These are phyloP conservation scores for Tortrix viridana DNA, from an alignment of 2,888 invertebrate species.

Conservation along the genomic window DNA sequence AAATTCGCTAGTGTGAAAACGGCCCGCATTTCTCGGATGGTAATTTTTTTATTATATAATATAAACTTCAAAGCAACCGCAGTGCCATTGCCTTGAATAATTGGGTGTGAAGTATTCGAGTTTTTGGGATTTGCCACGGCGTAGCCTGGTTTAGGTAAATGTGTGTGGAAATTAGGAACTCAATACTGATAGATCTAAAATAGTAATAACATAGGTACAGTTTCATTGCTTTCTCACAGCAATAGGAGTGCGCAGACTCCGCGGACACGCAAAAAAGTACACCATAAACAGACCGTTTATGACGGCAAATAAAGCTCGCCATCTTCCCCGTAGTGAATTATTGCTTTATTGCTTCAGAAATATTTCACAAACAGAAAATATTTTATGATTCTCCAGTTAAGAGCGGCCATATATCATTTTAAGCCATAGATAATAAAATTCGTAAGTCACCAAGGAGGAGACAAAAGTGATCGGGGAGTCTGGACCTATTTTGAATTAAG, in stretches of 20 bases:
- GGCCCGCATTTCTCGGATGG: too few species aligned
- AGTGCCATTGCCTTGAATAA: too few species aligned
- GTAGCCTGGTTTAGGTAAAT: too few species aligned
- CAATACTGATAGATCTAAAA: too few species aligned
- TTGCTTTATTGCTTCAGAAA: conserved; percentile 85
- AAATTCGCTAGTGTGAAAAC: too few species aligned
- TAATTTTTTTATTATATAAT: too few species aligned
- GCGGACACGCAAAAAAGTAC: conserved; percentile 73
- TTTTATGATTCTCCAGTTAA: conserved; percentile 84
- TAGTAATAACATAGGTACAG: neutral
- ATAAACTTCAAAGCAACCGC: too few species aligned
- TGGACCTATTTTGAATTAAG: conserved; percentile 38
- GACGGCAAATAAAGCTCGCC: conserved; percentile 82
- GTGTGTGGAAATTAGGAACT: too few species aligned
- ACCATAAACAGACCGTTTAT: conserved; percentile 82
- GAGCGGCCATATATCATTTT: conserved; percentile 82
- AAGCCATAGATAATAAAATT: conserved; percentile 84
- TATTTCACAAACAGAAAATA: conserved; percentile 85
- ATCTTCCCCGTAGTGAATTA: conserved; percentile 84
- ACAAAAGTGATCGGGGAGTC: conserved; percentile 65
- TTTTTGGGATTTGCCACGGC: too few species aligned
- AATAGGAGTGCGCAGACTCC: conserved; percentile 43
- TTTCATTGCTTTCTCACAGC: conserved; percentile 9
- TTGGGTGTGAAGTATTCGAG: too few species aligned
- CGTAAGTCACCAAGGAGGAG: conserved; percentile 77